Evolutionary conservation across 2,113 vertebrate genomes (phyloP), one percentile per base, ranked within the genome.

Genomic region (Urocolius indicus): DNA sequence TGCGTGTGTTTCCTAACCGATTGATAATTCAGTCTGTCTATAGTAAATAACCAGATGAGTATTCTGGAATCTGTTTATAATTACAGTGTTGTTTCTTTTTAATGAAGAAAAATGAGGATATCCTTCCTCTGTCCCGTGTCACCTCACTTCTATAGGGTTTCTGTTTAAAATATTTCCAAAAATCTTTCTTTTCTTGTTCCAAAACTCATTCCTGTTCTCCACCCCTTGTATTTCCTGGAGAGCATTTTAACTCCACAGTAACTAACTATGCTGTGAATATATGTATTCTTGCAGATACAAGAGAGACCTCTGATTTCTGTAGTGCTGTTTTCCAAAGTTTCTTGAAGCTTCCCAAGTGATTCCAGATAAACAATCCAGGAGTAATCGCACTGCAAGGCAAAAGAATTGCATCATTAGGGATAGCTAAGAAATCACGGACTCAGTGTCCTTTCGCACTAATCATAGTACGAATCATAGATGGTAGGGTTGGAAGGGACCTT

Each of bases 31-130:
- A 27, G 41, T 69, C 66, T 71, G 58, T 95, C 78, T 94, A 93
- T 66, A 85, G 51, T 9, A 51, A 83, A 93, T 90, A 94, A 96
- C 89, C 83, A 87, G 86, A 75, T 46, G 48, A 79, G 32, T 75
- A 72, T 72, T 89, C 69, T 90, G 73, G 73, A 87, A 82, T 76
- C 79, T 95, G 94, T 20, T 90, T 90, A 93, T 94, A 92, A 96
- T 97, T 94, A 96, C 45, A 79, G 36, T 34, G 68, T 74, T 93
- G 72, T 94, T 96, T 84, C 88, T 93, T 84, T 72, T 89, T 89
- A 90, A 87, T 87, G 73, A 89, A 89, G 79, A 95, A 88, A 90
- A 96, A 96, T 87, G 63, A 95, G 68, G 85, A 90, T 92, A 88
- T 93, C 84, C 83, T 94, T 93, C 80, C 73, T 83, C 43, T 86